These are phyloP conservation scores for Cataglyphis altisquamis DNA, from an alignment of 2,888 invertebrate species.

Conservation along the genomic window DNA sequence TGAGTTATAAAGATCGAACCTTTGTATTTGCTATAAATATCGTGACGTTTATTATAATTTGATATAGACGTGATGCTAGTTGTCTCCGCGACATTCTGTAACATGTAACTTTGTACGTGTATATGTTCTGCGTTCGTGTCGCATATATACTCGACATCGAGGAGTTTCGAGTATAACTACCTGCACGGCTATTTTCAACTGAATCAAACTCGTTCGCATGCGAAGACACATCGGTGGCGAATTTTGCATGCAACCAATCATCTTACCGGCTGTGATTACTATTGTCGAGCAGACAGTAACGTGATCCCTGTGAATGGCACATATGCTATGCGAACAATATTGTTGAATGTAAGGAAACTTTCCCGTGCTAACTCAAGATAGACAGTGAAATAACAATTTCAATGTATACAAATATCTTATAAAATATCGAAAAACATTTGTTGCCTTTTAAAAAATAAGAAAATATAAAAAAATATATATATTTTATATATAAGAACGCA, in stretches of 20 bases:
- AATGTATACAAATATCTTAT: not conserved
- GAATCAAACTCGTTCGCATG: slow-evolving; percentile 38
- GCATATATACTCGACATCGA: slow-evolving; percentile 36
- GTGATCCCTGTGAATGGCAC: slow-evolving; percentile 31
- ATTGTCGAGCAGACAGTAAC: slow-evolving; percentile 32
- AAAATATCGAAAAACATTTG: not conserved
- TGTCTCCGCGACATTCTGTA: slow-evolving; percentile 12
- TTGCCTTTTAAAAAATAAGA: not conserved
- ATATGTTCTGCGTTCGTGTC: slow-evolving; percentile 16
- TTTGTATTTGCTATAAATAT: slow-evolving; percentile 7
- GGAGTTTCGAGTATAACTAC: slow-evolving; percentile 42
- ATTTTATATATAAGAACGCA: not conserved
- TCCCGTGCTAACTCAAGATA: slow-evolving; percentile 23
- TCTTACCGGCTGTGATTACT: slow-evolving; percentile 41
- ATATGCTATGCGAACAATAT: not conserved
- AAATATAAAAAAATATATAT: not conserved
- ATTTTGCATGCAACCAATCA: slow-evolving; percentile 48
- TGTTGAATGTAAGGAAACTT: slow-evolving; percentile 17
- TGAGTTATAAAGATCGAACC: not conserved
- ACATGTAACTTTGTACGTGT: slow-evolving; percentile 1
- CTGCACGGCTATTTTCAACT: slow-evolving; percentile 39
- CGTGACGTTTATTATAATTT: slow-evolving; percentile 20
- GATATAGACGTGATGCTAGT: slow-evolving; percentile 8
- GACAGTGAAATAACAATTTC: not conserved
- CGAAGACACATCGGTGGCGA: slow-evolving; percentile 27